Evolutionary conservation across 1,140 invertebrate genomes (phyloP).

Genomic region (Plodia interpunctella): DNA sequence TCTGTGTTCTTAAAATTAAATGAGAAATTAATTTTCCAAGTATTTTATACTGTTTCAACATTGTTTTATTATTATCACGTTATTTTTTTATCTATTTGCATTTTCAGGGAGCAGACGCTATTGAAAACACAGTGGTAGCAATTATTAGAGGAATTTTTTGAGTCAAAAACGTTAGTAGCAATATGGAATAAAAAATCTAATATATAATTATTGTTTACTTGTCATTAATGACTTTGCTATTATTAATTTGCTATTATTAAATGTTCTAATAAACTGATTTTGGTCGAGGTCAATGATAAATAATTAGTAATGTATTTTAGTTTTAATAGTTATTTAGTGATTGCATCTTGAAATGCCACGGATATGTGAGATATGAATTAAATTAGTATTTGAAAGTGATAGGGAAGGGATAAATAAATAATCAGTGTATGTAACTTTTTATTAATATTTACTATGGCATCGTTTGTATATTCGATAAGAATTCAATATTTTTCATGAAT

Average conservation of each 20-base stretch:
- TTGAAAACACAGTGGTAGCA: slow-evolving; percentile 44
- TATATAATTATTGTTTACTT: too few species aligned
- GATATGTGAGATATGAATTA: too few species aligned
- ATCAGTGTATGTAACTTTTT: slow-evolving; percentile 10
- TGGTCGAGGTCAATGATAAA: too few species aligned
- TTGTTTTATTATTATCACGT: background rate
- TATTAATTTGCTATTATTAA: too few species aligned
- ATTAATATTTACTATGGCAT: slow-evolving; percentile 22
- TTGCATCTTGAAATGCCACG: too few species aligned
- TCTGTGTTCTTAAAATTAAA: slow-evolving; percentile 13
- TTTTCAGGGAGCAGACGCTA: slow-evolving; percentile 49
- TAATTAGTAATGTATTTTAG: too few species aligned
- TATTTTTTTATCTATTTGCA: slow-evolving; percentile 10
- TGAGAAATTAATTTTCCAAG: slow-evolving; percentile 1
- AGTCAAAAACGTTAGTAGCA: background rate
- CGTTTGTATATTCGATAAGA: background rate
- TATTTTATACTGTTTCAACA: too few species aligned
- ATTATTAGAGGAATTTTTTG: slow-evolving; percentile 36
- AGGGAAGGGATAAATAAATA: slow-evolving; percentile 12
- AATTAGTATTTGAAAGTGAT: too few species aligned
- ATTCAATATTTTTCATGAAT: background rate
- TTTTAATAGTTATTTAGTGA: too few species aligned
- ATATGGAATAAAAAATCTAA: too few species aligned
- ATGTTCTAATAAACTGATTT: too few species aligned
- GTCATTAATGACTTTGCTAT: too few species aligned